Evolutionary conservation across 2,113 vertebrate species (phyloP), one percentile per base, ranked within the genome.

Genomic region (Cavia aperea): DNA sequence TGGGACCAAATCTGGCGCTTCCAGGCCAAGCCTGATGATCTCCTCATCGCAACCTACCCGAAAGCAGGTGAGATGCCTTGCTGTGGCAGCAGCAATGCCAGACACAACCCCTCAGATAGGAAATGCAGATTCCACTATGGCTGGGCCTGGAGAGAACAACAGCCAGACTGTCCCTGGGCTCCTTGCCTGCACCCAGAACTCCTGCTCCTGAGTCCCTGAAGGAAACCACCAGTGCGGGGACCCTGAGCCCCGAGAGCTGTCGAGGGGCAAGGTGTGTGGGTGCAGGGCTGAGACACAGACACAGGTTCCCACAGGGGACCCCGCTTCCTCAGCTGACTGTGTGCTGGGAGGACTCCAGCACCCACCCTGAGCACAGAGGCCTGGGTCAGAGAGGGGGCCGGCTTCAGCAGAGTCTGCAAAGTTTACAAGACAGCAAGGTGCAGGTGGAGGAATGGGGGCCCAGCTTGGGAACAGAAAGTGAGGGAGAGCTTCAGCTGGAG

Each of bases 21-120:
- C 90, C 96, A 97, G 97, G 98, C 98, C 89, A 97, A 91, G 78
- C 96, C 97, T 26, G 97, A 98, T 0, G 97, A 98, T 88, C 96
- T 98, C 21, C 96, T 98, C 88, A 96, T 98, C 1, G 85, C 97
- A 82, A 97, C 97, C 73, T 98, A 97, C 4, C 94, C 97, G 95
- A 98, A 98, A 89, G 95, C 97, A 97, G 97, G 97, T 98, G 87
- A 18, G 97, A 7, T 26, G 49, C 24, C 15, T 13, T 46, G 5
- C 19, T 23, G 14, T 29, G 23, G 23, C 72, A 46, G 15, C 46
- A 39, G 39, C 39, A 39, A 39, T 39, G 39, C 39, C 51, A 9
- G 4, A 0, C 31, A 9, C 10, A 4, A 23, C 51, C 36, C 16
- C 36, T 19, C 13, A 60, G 39, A 93, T 16, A 81, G 92, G 24